These are phyloP conservation scores for Eucera pruinosa DNA, from an alignment of 2,888 invertebrate species.

Conservation along the genomic window DNA sequence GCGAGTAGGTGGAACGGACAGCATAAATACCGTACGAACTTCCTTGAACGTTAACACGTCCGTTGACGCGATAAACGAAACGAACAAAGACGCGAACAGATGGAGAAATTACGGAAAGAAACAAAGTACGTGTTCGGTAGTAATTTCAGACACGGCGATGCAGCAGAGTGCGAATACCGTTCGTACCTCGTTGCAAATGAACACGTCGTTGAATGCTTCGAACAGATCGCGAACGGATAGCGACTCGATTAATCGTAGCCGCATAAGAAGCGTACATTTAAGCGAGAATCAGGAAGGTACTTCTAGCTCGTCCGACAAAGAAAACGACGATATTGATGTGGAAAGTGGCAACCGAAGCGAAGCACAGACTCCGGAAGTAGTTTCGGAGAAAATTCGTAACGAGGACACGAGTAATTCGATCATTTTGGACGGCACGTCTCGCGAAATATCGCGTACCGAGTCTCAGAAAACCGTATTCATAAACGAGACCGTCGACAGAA, in stretches of 20 bases:
- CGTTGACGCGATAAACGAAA: conserved; percentile 30
- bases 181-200: conserved; percentile 76
- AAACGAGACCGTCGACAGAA: conserved; percentile 62
- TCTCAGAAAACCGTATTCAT: conserved; percentile 51
- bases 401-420: conserved; percentile 61
- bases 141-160: conserved; percentile 9
- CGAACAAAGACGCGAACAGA: neutral
- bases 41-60: conserved; percentile 69
- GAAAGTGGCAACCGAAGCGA: too few relatives aligned
- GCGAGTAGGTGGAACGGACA: conserved; percentile 1
- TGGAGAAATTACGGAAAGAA: neutral
- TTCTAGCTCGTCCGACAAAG: conserved; percentile 1
- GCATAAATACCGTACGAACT: conserved; percentile 4
- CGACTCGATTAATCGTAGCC: neutral
- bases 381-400: conserved; percentile 40
- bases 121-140: conserved; percentile 20
- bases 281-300: neutral
- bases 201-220: conserved; percentile 71
- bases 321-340: too few relatives aligned
- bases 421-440: conserved; percentile 59
- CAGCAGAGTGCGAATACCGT: conserved; percentile 54
- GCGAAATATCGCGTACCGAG: conserved; percentile 29
- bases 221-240: conserved; percentile 25
- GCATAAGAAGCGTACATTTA: too few relatives aligned
- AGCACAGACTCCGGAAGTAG: too few relatives aligned